Evolutionary conservation across 2,113 vertebrate species (phyloP).

Genomic region (Pollachius pollachius): DNA sequence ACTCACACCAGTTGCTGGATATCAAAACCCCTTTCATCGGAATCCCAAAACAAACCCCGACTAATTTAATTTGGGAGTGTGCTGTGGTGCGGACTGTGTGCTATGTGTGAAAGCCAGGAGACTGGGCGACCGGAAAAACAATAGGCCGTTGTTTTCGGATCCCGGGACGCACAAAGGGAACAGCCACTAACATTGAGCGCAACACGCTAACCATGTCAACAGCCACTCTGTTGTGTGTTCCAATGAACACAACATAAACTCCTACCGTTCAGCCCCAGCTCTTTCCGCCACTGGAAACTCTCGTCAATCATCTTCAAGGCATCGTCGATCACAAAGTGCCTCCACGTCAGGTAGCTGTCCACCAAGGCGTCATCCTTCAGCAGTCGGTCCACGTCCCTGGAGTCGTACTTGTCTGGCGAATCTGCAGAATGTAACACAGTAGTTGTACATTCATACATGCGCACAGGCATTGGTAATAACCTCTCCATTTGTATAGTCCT

Average conservation of each 20-base stretch:
- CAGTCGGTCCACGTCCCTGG: slow-evolving; percentile 88
- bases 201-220: slow-evolving; percentile 1
- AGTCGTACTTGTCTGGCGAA: slow-evolving; percentile 86
- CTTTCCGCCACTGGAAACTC: slow-evolving; percentile 94
- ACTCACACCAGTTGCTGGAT: slow-evolving; percentile 2
- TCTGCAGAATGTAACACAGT: slow-evolving; percentile 62
- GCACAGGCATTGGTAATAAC: too few species aligned
- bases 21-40: background rate
- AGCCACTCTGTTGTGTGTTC: background rate
- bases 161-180: slow-evolving; percentile 33
- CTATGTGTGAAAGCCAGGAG: slow-evolving; percentile 8
- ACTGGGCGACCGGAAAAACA: slow-evolving; percentile 41
- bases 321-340: slow-evolving; percentile 81
- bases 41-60: too few species aligned
- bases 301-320: slow-evolving; percentile 96
- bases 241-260: background rate
- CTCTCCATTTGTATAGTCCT: too few species aligned
- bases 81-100: slow-evolving; percentile 32
- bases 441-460: background rate
- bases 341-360: slow-evolving; percentile 85
- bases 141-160: slow-evolving; percentile 41
- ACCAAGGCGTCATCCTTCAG: slow-evolving; percentile 82
- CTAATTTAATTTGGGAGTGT: too few species aligned
- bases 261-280: slow-evolving; percentile 88
- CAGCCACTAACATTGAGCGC: slow-evolving; percentile 18